Evolutionary conservation across 92 coral and sea anemone species (phyloP), one percentile per base, ranked within the genome.

Genomic region (Palythoa grandis): DNA sequence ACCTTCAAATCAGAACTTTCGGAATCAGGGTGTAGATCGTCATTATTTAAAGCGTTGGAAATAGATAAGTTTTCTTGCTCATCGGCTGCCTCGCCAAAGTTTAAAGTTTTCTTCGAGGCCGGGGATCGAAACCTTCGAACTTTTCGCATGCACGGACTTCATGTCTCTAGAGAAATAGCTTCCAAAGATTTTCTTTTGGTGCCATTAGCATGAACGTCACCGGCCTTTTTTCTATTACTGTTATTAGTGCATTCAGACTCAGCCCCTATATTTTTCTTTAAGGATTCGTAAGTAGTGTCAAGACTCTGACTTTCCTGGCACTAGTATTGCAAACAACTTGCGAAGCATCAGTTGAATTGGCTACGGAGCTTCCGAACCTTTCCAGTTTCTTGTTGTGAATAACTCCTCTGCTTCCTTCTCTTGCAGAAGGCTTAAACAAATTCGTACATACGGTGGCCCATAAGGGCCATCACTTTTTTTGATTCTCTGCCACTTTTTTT

Each of bases 341-440:
- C 50, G 50, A 43, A 43, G 50, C 9, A 43, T 5, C 50, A 43
- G 50, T 23, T 76, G 82, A 47, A 38, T 76, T 53, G 3, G 52
- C 29, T 17, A 89, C 38, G 8, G 71, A 66, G 48, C 53, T 35
- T 15, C 76, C 82, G 56, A 86, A 25, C n/a, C 72, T 79, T 29
- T 65, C 79, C 23, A 85, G 29, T n/a, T 61, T 37, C 50, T 24
- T 43, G 22, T 29, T 54, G 77, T 56, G 78, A 65, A 70, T 37
- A 50, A 89, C 68, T 57, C 92, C 89, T 23, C 88, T 67, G 56
- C 89, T 74, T 70, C 88, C 92, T 48, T 86, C 74, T 68, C 83
- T 77, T 11, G 53, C 22, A 20, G 86, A 89, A 2, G 77, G 89
- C 80, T 76, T 70, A 38, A 89, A 89, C 61, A 89, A 71, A 85